Conservation (phyloP, 2,113 vertebrate species). For the Microtus richardsoni region DNA sequence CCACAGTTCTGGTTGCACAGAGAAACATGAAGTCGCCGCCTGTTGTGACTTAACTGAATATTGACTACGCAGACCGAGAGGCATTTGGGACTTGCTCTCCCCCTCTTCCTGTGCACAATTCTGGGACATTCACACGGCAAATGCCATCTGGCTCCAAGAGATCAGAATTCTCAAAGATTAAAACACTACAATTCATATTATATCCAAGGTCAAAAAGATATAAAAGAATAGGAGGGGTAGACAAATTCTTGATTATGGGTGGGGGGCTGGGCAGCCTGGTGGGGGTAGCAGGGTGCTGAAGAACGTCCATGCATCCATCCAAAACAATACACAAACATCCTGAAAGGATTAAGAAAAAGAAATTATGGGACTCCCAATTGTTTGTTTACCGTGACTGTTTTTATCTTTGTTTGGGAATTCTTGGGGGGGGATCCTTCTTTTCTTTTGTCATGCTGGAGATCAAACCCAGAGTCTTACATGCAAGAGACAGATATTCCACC, state of each 20-base stretch:
- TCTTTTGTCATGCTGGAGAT: background rate
- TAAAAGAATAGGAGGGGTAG: too few relatives aligned
- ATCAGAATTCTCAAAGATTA: conserved; percentile 35
- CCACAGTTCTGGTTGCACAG: background rate
- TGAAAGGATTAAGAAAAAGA: background rate
- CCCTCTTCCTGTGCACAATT: background rate
- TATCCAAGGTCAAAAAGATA: background rate
- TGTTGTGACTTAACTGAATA: background rate
- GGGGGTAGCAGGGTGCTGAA: background rate
- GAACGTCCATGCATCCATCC: background rate
- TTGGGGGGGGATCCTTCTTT: background rate
- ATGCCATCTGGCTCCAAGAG: conserved; percentile 22
- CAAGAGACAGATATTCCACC: background rate
- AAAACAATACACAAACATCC: background rate
- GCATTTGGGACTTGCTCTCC: background rate
- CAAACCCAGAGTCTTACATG: background rate
- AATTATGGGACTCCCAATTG: background rate
- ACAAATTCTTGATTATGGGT: background rate
- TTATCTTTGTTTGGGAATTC: background rate
- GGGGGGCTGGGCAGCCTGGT: fast-evolving
- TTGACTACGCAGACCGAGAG: background rate
- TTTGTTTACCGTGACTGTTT: background rate
- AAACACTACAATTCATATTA: background rate
- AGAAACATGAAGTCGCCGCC: background rate
- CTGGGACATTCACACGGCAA: background rate